phyloP scores from a whole-genome alignment of 2,113 vertebrate species.

The Erpornis zantholeuca region DNA sequence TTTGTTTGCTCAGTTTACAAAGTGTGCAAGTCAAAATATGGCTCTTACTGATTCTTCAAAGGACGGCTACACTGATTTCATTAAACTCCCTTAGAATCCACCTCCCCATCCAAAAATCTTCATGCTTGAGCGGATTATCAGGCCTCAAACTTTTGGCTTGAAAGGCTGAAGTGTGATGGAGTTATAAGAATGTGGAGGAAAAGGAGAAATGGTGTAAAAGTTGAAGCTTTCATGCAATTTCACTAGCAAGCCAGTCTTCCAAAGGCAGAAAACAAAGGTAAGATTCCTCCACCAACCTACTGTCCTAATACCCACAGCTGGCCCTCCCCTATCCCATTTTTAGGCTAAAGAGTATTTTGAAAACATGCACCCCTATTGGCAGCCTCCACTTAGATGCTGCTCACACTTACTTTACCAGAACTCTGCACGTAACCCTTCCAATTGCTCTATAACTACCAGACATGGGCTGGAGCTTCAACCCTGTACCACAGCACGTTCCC shows the following conservation, averaged over 20 bases:
- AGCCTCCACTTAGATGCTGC: background rate
- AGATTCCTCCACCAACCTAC: conserved; percentile 18
- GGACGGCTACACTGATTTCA: background rate
- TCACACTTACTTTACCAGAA: conserved; percentile 67
- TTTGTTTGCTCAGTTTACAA: background rate
- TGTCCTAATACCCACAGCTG: background rate
- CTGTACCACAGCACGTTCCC: conserved; percentile 58
- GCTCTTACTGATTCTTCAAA: background rate
- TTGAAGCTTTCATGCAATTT: conserved; percentile 57
- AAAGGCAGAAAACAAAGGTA: conserved; percentile 36
- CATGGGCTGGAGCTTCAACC: conserved; percentile 67
- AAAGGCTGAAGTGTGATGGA: background rate
- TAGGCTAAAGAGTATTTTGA: background rate
- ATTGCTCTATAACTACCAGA: conserved; percentile 67
- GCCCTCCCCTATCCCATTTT: background rate
- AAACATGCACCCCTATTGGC: conserved; percentile 39
- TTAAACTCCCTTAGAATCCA: background rate
- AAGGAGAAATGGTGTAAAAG: conserved; percentile 1
- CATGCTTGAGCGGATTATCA: fast-evolving
- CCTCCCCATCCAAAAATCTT: background rate
- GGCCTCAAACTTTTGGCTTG: background rate
- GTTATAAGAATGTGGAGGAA: background rate
- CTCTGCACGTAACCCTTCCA: conserved; percentile 65
- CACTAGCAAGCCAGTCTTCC: conserved; percentile 38
- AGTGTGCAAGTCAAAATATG: background rate